Evolutionary conservation across 2,113 vertebrate genomes (phyloP).

Genomic region (Gopherus evgoodei): DNA sequence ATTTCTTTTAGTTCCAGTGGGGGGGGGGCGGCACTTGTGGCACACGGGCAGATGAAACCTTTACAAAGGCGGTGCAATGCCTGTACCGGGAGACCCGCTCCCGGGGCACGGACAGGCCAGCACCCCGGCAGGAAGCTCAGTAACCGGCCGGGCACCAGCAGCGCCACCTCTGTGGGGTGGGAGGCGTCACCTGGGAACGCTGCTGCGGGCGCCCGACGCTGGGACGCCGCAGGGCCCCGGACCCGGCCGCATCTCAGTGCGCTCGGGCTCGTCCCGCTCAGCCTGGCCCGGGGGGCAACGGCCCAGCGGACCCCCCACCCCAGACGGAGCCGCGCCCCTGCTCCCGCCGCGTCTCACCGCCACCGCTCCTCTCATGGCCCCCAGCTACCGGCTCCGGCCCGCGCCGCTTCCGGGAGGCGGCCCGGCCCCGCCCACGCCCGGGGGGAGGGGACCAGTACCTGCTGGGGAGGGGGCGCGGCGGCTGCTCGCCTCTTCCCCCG

Average conservation of each 20-base stretch:
- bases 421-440: accelerated
- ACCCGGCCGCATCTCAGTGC: not conserved
- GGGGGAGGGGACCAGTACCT: accelerated
- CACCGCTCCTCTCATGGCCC: not conserved
- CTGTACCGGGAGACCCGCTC: too few relatives aligned
- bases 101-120: too few relatives aligned
- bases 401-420: not conserved
- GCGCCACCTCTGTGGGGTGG: not conserved
- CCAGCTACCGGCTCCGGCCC: not conserved
- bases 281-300: not conserved
- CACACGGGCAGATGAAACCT: too few relatives aligned
- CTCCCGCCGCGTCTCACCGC: not conserved
- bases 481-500: not conserved
- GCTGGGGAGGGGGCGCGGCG: accelerated
- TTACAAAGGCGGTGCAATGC: too few relatives aligned
- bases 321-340: too few relatives aligned
- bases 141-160: too few relatives aligned
- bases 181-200: not conserved
- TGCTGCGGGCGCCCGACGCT: too few relatives aligned
- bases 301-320: not conserved
- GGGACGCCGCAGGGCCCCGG: not conserved
- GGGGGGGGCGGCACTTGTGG: too few relatives aligned
- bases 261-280: not conserved
- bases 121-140: not conserved
- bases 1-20: too few relatives aligned